Evolutionary conservation across 2,888 invertebrate species (phyloP), one percentile per base, ranked within the genome.

Genomic region (Dilophus febrilis): DNA sequence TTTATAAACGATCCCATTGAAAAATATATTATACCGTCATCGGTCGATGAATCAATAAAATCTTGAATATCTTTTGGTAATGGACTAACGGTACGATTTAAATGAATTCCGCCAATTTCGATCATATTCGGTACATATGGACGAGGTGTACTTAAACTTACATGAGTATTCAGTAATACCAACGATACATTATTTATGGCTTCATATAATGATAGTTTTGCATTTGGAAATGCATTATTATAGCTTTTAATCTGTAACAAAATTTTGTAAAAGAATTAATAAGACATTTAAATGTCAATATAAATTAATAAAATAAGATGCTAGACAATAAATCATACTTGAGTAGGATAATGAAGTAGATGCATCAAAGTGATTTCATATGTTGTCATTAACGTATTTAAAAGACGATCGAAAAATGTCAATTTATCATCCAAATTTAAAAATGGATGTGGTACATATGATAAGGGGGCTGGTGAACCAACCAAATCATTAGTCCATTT

Each of bases 51-150:
- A 42, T 58, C 55, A 30, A 59, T 34, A 42, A 51, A 53, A 28
- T 44, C 39, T 42, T 55, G 44, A 8, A 55, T 38, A 27, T 55
- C 51, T 49, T 51, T 35, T 0, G 62, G 59, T 37, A 62, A 43
- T 1, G 56, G 52, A 50, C 50, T 2, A 48, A 46, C 14, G 2
- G 53, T 45, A 1, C 52, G 51, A 42, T 59, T 56, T n/a, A 62
- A 53, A 37, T 61, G 62, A 51, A 62, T 51, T 19, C 62, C 62
- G 1, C 61, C 63, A 7, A 62, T 56, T 40, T 62, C 61, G 28
- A 62, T 54, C 51, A 61, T 59, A 45, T 61, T 62, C 14, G 60
- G 58, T 3, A 58, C 46, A 43, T 59, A 58, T 3, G 64, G 61
- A 2, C 59, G 52, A 0, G 61, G 53, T 37, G 48, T 55, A 18